A percentile compares a stretch with the other conserved stretches of the same genome.
Evolutionary conservation across 2,113 vertebrate genomes (phyloP).

Genomic region (Leptocoma aspasia): DNA sequence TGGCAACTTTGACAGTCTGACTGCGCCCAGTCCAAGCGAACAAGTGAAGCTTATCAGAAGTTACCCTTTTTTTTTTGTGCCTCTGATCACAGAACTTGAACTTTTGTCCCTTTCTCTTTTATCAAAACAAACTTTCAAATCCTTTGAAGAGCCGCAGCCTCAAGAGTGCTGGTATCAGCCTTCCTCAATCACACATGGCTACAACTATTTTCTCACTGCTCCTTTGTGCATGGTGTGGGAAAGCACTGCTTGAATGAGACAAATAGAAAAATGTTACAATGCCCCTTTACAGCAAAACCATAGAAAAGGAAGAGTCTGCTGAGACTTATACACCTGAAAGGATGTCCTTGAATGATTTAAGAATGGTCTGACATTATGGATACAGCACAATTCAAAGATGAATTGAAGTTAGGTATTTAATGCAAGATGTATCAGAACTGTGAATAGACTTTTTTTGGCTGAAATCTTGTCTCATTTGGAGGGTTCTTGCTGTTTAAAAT

Average conservation of each 20-base stretch:
- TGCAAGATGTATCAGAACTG: not conserved
- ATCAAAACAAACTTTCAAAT: conserved; percentile 40
- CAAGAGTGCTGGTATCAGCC: conserved; percentile 37
- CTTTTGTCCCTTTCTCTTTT: conserved; percentile 30
- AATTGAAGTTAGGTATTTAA: not conserved
- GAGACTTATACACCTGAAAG: conserved; percentile 12
- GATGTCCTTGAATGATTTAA: conserved; percentile 39
- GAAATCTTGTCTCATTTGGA: not conserved
- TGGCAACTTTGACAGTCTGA: not conserved
- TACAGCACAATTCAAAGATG: not conserved
- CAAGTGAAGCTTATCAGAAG: conserved; percentile 46
- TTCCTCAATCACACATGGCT: not conserved
- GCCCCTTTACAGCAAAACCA: not conserved
- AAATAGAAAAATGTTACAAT: conserved; percentile 25
- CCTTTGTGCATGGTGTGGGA: not conserved
- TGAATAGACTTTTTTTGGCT: not conserved
- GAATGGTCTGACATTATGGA: not conserved
- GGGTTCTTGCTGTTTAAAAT: not conserved
- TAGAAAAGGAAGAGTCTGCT: not conserved
- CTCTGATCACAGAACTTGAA: conserved; percentile 37
- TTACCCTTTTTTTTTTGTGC: not conserved
- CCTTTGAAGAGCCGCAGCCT: conserved; percentile 21
- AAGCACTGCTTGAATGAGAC: not conserved
- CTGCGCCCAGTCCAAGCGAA: not conserved
- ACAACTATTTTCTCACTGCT: not conserved